Conservation (phyloP, 1,140 invertebrate species). For the Plectus sambesii region DNA sequence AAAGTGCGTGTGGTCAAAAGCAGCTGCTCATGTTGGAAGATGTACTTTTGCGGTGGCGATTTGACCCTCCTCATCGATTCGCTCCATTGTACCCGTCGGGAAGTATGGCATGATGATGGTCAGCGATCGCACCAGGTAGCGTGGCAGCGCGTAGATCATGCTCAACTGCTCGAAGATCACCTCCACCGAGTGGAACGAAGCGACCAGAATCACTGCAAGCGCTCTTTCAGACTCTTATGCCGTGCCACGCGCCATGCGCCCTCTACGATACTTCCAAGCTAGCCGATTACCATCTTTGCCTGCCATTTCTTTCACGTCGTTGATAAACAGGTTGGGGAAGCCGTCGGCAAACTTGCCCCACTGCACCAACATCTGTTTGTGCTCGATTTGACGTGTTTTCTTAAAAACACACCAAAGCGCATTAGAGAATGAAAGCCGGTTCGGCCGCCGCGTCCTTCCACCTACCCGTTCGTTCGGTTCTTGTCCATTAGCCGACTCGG, state of each 20-base stretch:
- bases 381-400: too few species aligned
- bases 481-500: too few species aligned
- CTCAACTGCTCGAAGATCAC: constrained; percentile 49
- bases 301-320: constrained; percentile 45
- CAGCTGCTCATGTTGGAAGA: too few species aligned
- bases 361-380: too few species aligned
- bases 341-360: constrained; percentile 48
- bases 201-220: constrained; percentile 45
- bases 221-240: background rate
- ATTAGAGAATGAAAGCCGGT: too few species aligned
- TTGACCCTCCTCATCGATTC: constrained; percentile 48
- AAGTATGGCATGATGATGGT: constrained; percentile 49
- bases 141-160: constrained; percentile 47
- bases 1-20: too few species aligned
- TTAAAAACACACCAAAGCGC: too few species aligned
- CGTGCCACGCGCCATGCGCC: too few species aligned
- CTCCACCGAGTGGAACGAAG: constrained; percentile 47
- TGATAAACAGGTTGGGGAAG: constrained; percentile 49
- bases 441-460: too few species aligned
- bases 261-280: too few species aligned
- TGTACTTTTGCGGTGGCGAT: constrained; percentile 48
- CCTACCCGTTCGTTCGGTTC: too few species aligned
- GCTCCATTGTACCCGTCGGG: constrained; percentile 50
- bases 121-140: constrained; percentile 47
- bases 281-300: constrained; percentile 5